Conservation (phyloP, 1,140 invertebrate species). For the Physella acuta region DNA sequence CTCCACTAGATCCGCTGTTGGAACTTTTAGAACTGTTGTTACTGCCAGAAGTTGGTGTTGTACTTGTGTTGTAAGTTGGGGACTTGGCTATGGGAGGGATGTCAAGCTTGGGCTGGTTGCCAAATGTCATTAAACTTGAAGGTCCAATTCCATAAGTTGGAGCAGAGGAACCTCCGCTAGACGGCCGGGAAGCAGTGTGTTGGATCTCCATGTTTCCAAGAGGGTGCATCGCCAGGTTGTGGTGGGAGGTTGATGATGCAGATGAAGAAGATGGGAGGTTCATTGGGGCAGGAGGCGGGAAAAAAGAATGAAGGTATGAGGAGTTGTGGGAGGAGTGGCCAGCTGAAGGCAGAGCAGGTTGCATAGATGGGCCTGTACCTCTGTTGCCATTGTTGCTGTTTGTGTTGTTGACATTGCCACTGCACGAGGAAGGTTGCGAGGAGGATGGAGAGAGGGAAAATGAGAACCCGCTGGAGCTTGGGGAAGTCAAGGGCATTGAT, state of each 20-base stretch:
- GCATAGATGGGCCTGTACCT: conserved; percentile 13
- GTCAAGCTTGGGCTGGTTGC: conserved; percentile 21
- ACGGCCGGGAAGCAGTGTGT: conserved; percentile 8
- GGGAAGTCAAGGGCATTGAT: conserved; percentile 21
- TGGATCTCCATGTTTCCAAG: conserved; percentile 26
- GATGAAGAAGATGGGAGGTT: conserved; percentile 24
- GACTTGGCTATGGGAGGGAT: conserved; percentile 23
- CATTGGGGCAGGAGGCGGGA: conserved; percentile 18
- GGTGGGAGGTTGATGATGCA: conserved; percentile 10
- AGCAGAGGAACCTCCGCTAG: not conserved
- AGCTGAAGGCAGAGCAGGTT: conserved; percentile 27
- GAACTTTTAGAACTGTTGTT: not conserved
- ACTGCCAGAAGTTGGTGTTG: not conserved
- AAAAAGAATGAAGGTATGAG: conserved; percentile 17
- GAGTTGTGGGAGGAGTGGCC: conserved; percentile 30
- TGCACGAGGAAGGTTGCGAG: conserved; percentile 17
- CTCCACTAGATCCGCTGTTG: conserved; percentile 11
- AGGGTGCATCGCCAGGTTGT: conserved; percentile 18
- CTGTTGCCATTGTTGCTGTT: conserved; percentile 12
- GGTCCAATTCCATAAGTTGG: conserved; percentile 6
- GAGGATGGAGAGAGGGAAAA: conserved; percentile 14
- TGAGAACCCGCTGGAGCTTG: conserved; percentile 3
- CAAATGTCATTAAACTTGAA: conserved; percentile 22
- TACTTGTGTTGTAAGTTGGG: conserved; percentile 17
- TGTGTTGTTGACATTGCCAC: conserved; percentile 8